Evolutionary conservation across 2,888 invertebrate species (phyloP), one percentile per base, ranked within the genome.

Genomic region (Sabatieria punctata): DNA sequence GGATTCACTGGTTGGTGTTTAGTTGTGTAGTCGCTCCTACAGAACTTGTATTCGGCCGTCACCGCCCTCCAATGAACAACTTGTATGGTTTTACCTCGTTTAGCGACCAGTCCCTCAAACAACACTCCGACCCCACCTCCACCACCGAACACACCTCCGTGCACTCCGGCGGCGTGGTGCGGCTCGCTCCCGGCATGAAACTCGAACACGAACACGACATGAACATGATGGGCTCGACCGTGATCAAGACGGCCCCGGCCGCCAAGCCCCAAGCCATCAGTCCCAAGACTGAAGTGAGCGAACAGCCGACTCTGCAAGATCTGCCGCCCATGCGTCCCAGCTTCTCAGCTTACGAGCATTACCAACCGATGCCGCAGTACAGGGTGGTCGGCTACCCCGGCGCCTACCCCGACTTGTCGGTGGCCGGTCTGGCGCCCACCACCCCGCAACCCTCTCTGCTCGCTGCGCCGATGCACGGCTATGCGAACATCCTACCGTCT

Each of bases 261-360:
- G 39, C 52, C 52, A 42, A 44, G 41, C 38, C 46, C 50, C 22
- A 30, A 22, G 46, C 48, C 41, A 42, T 51, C 49, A 41, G 38
- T 41, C 35, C 25, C 46, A 44, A 37, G 35, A 45, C 46, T n/a
- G n/a, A n/a, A n/a, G n/a, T n/a, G n/a, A n/a, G n/a, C n/a, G n/a
- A n/a, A n/a, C 2, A 51, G 51, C 49, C 68, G 68, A 59, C 66
- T 69, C 59, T 43, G 51, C 35, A 67, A 76, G 72, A 73, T 76
- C 72, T 74, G 75, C 73, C 75, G 77, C 69, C 77, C 77, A 71
- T 72, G 77, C 68, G 77, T 76, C 69, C 73, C 76, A 65, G 71
- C 77, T 51, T 75, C 65, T 49, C 25, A 47, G 40, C 27, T 24
- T 37, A 23, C 33, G 47, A 25, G 38, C 38, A 27, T 39, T 38